A percentile compares a stretch with the other conserved stretches of the same genome.
Evolutionary conservation across 2,113 vertebrate species (phyloP).

Genomic region (Phaethon lepturus): DNA sequence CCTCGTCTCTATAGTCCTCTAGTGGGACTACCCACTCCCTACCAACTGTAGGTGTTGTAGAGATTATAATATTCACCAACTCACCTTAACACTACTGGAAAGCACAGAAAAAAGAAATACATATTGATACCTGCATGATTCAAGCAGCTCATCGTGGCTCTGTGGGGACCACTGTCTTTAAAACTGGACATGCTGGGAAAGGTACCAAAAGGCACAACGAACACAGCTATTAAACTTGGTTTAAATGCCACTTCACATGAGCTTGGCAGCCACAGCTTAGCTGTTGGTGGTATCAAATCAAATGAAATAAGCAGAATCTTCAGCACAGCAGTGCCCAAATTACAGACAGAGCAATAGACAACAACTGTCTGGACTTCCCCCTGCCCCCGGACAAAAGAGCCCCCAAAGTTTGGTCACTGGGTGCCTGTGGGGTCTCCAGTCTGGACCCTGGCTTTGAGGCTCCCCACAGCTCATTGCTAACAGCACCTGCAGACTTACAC

Average conservation of each 20-base stretch:
- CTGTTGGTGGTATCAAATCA: conserved; percentile 26
- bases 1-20: neutral
- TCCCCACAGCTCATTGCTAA: neutral
- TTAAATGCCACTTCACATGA: neutral
- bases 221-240: neutral
- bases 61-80: neutral
- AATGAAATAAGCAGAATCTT: neutral
- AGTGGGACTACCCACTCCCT: neutral
- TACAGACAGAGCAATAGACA: neutral
- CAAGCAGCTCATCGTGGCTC: neutral
- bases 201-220: neutral
- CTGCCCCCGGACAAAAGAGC: neutral
- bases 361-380: neutral
- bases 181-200: neutral
- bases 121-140: neutral
- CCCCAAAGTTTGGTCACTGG: neutral
- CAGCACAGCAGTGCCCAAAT: conserved; percentile 26
- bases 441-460: neutral
- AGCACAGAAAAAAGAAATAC: neutral
- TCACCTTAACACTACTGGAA: neutral
- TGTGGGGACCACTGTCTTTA: neutral
- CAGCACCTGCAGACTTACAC: neutral
- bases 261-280: neutral
- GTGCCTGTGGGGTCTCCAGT: neutral
- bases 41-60: neutral